These are phyloP conservation scores for Platichthys flesus DNA, from an alignment of 2,113 vertebrate species.

Conservation along the genomic window DNA sequence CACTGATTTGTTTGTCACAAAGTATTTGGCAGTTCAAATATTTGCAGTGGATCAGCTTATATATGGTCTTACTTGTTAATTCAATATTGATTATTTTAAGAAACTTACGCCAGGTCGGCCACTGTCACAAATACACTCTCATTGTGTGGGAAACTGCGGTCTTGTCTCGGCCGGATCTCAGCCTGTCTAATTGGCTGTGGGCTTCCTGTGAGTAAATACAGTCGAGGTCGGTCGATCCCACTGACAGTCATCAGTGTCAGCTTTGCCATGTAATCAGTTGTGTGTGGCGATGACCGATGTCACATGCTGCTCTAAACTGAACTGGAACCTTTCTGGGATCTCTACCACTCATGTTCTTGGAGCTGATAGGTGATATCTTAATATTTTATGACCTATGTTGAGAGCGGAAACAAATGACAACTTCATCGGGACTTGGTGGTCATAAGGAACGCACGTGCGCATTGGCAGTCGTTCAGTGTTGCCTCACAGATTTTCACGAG, in stretches of 20 bases:
- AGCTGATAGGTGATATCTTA: background rate
- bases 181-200: background rate
- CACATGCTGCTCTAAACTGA: constrained; percentile 4
- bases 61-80: too few relatives aligned
- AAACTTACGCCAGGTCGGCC: too few relatives aligned
- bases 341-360: background rate
- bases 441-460: background rate
- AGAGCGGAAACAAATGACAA: background rate
- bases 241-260: constrained; percentile 25
- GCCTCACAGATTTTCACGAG: background rate
- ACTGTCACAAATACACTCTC: too few relatives aligned
- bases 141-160: too few relatives aligned
- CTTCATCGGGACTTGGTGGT: background rate
- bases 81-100: too few relatives aligned
- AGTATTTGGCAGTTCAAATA: too few relatives aligned
- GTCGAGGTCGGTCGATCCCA: background rate
- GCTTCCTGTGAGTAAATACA: background rate
- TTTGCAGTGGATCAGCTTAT: too few relatives aligned
- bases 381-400: background rate
- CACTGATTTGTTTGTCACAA: too few relatives aligned
- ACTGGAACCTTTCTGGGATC: background rate
- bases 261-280: constrained; percentile 6
- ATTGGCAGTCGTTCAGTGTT: background rate
- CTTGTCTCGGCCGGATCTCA: background rate
- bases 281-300: background rate